Percentiles rank a stretch among this genome's conserved stretches.
These are phyloP conservation scores for Samia ricini DNA, from an alignment of 1,140 invertebrate species.

Conservation along the genomic window DNA sequence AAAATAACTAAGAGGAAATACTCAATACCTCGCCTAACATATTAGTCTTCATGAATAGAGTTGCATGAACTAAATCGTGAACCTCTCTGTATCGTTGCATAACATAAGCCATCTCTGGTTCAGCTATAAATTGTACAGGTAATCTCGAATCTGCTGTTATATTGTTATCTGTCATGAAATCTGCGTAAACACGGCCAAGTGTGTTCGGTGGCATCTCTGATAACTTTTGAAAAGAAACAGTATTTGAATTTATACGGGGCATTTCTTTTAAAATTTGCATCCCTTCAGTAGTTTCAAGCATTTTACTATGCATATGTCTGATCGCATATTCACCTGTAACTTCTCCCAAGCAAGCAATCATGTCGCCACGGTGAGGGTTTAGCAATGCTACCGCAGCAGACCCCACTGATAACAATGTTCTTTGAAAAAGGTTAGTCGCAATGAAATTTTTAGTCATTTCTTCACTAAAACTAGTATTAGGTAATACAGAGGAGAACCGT, in stretches of 20 bases:
- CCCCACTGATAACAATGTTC: slow-evolving; percentile 85
- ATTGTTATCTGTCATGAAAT: slow-evolving; percentile 89
- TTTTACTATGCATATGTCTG: slow-evolving; percentile 81
- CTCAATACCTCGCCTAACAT: slow-evolving; percentile 89
- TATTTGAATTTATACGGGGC: slow-evolving; percentile 92
- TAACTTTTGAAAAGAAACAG: slow-evolving; percentile 87
- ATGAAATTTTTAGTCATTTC: slow-evolving; percentile 82
- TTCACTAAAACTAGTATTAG: slow-evolving; percentile 38
- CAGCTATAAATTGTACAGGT: slow-evolving; percentile 94
- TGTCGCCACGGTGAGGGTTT: slow-evolving; percentile 90
- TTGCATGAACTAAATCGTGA: slow-evolving; percentile 96
- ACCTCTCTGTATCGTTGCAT: slow-evolving; percentile 98
- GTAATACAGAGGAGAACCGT: slow-evolving; percentile 14
- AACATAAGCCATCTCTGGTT: slow-evolving; percentile 94
- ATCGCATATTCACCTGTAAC: slow-evolving; percentile 88
- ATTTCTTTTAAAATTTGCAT: slow-evolving; percentile 85
- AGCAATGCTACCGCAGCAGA: slow-evolving; percentile 87
- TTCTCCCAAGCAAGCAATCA: slow-evolving; percentile 96
- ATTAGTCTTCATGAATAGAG: slow-evolving; percentile 95
- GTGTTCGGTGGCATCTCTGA: slow-evolving; percentile 86
- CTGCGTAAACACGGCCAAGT: slow-evolving; percentile 89
- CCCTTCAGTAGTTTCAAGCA: slow-evolving; percentile 84
- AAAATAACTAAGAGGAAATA: too few relatives aligned
- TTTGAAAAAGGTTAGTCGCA: slow-evolving; percentile 85
- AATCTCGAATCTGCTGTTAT: slow-evolving; percentile 95